These are phyloP conservation scores for Enteromius viviparus DNA, from an alignment of 2,797 vertebrate species.

Conservation along the genomic window DNA sequence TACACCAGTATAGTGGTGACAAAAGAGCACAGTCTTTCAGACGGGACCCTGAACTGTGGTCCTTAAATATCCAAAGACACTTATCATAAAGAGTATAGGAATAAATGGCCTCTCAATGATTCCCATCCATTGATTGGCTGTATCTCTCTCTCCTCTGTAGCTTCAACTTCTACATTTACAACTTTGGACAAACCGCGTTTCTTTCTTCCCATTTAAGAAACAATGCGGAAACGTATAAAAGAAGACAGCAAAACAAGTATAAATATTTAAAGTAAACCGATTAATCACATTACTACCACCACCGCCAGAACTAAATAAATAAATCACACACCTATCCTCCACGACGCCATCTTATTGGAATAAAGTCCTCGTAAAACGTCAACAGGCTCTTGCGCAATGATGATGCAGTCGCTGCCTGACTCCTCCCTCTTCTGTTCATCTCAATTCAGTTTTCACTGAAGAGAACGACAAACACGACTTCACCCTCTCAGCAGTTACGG, in stretches of 20 bases:
- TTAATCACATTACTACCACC: background rate
- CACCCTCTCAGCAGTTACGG: conserved; percentile 69
- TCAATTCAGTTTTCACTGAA: conserved; percentile 71
- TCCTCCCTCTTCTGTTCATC: conserved; percentile 54
- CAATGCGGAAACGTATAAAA: background rate
- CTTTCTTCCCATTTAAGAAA: background rate
- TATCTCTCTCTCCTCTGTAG: too few species aligned
- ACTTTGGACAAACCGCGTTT: background rate
- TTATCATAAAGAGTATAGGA: too few species aligned
- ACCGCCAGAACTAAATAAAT: background rate
- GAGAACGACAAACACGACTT: conserved; percentile 77
- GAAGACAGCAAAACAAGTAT: too few species aligned
- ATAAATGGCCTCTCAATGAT: too few species aligned
- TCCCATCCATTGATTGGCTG: too few species aligned
- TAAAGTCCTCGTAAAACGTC: conserved; percentile 60
- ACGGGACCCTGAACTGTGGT: too few species aligned
- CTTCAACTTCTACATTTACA: too few species aligned
- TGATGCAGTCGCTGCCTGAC: conserved; percentile 65
- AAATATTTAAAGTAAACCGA: background rate
- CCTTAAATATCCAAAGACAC: too few species aligned
- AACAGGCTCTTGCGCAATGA: conserved; percentile 70
- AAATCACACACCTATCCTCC: background rate
- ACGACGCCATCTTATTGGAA: background rate
- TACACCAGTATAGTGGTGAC: too few species aligned
- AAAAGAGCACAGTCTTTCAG: too few species aligned